Evolutionary conservation across 2,113 vertebrate species (phyloP).

Genomic region (Peromyscus polionotus): DNA sequence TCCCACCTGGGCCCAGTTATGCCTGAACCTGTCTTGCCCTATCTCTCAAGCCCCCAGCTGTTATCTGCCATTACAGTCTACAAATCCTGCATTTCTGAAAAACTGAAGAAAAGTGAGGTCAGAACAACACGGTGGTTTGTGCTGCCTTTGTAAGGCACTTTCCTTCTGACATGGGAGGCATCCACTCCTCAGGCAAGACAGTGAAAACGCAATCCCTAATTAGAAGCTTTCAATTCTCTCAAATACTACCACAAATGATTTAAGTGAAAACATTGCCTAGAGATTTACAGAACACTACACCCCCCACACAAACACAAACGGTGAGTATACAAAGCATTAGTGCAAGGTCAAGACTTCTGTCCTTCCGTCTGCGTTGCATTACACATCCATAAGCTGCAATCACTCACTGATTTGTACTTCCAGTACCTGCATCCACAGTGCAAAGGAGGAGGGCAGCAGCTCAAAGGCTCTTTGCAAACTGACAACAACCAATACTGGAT

Average conservation of each 20-base stretch:
- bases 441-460: background rate
- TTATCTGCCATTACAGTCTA: slow-evolving; percentile 74
- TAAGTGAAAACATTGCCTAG: background rate
- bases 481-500: background rate
- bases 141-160: slow-evolving; percentile 60
- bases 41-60: slow-evolving; percentile 74
- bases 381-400: background rate
- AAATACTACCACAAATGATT: background rate
- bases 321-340: background rate
- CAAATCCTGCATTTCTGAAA: slow-evolving; percentile 63
- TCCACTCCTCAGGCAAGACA: slow-evolving; percentile 41
- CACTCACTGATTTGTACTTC: background rate
- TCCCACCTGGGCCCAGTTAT: slow-evolving; percentile 62
- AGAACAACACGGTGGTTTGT: slow-evolving; percentile 58
- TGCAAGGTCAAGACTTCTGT: background rate
- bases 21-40: slow-evolving; percentile 69
- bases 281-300: background rate
- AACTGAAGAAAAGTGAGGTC: slow-evolving; percentile 72
- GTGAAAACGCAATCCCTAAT: background rate
- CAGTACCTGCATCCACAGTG: background rate
- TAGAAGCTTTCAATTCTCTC: background rate
- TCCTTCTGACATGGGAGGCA: slow-evolving; percentile 55
- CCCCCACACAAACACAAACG: background rate
- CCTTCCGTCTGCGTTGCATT: background rate
- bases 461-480: background rate